Evolutionary conservation across 2,797 vertebrate genomes (phyloP).

Genomic region (Premnoplex brunnescens): DNA sequence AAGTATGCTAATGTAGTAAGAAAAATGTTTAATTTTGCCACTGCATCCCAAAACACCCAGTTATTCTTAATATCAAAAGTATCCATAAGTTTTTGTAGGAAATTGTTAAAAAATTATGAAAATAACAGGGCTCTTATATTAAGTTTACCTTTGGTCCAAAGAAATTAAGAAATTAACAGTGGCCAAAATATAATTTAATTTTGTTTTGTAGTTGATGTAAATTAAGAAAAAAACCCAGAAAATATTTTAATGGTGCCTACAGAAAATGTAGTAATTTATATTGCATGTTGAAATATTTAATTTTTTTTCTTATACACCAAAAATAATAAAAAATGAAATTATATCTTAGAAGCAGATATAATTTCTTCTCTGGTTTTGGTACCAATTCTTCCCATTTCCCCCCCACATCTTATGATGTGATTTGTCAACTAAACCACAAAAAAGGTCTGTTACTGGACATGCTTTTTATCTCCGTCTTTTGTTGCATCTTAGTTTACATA

Average conservation of each 20-base stretch:
- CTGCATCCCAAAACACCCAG: background rate
- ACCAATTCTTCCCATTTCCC: accelerated
- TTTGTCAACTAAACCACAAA: background rate
- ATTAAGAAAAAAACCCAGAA: background rate
- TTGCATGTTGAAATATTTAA: background rate
- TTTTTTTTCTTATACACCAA: background rate
- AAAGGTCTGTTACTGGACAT: background rate
- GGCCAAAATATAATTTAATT: background rate
- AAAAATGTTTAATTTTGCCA: background rate
- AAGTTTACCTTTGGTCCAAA: background rate
- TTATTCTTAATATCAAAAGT: background rate
- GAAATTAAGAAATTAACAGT: background rate
- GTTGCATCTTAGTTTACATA: background rate
- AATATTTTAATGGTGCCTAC: background rate
- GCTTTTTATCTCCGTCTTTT: background rate
- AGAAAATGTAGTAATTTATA: background rate
- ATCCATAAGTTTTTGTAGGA: background rate
- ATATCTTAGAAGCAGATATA: background rate
- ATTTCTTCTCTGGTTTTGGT: background rate
- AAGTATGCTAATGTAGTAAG: background rate
- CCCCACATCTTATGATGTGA: background rate
- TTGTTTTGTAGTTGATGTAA: background rate
- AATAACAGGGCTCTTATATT: accelerated
- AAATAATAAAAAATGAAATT: background rate
- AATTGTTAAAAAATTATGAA: background rate